Base-by-base conservation (phyloP, 2,113 vertebrate species). In the Corythornis cristatus region DNA sequence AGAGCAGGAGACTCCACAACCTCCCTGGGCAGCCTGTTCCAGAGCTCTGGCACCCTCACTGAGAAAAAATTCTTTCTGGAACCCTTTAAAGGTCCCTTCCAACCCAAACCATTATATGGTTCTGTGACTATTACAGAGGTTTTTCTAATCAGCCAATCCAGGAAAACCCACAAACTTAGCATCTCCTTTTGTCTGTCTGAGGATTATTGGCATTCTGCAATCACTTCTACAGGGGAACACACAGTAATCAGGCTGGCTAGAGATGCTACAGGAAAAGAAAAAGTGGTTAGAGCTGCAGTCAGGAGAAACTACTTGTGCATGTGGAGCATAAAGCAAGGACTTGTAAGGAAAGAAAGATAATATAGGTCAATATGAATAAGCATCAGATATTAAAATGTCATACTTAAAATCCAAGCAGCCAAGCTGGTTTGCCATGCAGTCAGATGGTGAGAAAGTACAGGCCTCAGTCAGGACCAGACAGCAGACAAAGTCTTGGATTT, bases 391-490 rank as follows among this genome's bases (percentile, higher is more conserved):
- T 31, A 57, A 78, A 66, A 75, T 21, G 16, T 50, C 22, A 12
- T 22, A 15, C 7, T 61, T 35, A 28, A 94, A 85, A 56, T 74
- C 15, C 28, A 67, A 35, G 21, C 10, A 53, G 53, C 67, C 70
- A 45, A 3, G 11, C 17, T 66, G 13, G 1, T 83, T 91, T 92
- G 83, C 31, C 8, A 1, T 56, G 1, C 74, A 57, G 20, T 62
- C 33, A 18, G 8, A 4, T 64, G 5, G 1, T 1, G 0, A 33
- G 56, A 5, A 54, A 56, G n/a, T 78, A 12, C 16, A 48, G 29
- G 23, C 18, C 15, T 50, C 40, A 43, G 13, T 61, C 58, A 68
- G 48, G 43, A 67, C 13, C 40, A 57, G n/a, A 5, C n/a, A 43
- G 15, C 3, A 2, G 58, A 29, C 50, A 61, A 76, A 66, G 12